Conservation (phyloP, 2,113 vertebrate species). For the Octodon degus region DNA sequence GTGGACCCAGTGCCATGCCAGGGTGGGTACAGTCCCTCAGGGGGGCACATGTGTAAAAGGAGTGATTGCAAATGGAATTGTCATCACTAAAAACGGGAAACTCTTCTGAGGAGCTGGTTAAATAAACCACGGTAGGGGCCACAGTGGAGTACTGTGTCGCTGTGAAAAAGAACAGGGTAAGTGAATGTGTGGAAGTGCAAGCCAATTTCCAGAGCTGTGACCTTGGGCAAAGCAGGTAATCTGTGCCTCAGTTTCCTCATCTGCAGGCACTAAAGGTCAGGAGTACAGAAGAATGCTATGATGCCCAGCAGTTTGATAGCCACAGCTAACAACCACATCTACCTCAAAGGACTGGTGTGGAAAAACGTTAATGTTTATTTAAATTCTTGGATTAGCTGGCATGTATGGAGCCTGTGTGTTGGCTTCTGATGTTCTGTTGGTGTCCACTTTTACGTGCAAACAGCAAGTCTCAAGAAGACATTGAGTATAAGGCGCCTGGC, state of each 20-base stretch:
- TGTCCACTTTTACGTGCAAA: conserved; percentile 24
- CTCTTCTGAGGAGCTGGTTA: neutral
- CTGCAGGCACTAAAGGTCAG: conserved; percentile 12
- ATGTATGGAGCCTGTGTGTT: neutral
- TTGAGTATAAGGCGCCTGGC: neutral
- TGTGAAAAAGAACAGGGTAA: neutral
- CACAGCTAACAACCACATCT: neutral
- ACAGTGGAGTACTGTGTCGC: neutral
- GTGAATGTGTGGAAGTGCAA: neutral
- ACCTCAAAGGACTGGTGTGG: neutral
- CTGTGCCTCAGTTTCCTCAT: neutral
- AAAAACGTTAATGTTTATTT: neutral
- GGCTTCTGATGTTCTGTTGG: neutral
- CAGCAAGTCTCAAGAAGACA: conserved; percentile 19
- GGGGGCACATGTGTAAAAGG: neutral
- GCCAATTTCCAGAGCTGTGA: neutral
- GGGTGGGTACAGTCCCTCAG: neutral
- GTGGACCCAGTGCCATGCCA: neutral
- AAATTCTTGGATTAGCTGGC: neutral
- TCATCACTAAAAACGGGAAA: neutral
- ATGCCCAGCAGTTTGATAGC: neutral
- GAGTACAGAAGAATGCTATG: neutral
- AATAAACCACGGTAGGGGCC: neutral
- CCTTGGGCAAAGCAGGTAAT: conserved; percentile 16
- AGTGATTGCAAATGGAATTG: neutral